Percentiles rank a stretch among this genome's conserved stretches.
Evolutionary conservation across 2,797 vertebrate genomes (phyloP).

Genomic region (Xenops minutus): DNA sequence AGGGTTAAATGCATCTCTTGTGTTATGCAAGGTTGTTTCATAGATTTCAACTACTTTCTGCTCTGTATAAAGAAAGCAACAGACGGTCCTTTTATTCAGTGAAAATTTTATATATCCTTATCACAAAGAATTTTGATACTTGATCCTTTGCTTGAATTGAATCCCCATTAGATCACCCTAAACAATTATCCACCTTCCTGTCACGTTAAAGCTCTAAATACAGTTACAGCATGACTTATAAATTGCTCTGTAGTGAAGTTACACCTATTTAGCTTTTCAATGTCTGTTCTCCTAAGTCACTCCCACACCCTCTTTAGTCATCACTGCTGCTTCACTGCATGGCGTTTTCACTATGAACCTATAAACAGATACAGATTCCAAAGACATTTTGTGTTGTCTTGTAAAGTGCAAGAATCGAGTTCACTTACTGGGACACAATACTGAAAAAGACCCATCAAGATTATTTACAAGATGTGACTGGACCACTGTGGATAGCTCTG

Average conservation of each 20-base stretch:
- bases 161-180: neutral
- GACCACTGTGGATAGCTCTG: neutral
- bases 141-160: neutral
- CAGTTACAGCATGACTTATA: neutral
- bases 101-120: neutral
- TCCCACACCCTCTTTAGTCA: neutral
- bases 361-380: neutral
- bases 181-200: neutral
- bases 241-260: neutral
- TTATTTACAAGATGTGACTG: neutral
- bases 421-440: neutral
- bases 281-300: neutral
- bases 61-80: neutral
- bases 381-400: neutral
- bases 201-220: slow-evolving; percentile 1
- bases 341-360: neutral
- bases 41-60: neutral
- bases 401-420: neutral
- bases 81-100: neutral
- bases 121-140: neutral
- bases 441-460: neutral
- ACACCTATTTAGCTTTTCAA: neutral
- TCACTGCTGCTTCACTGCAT: neutral
- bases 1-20: neutral
- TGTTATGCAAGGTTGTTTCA: neutral